These are phyloP conservation scores for Hydropotes inermis DNA, from an alignment of 2,113 vertebrate genomes.

Conservation along the genomic window DNA sequence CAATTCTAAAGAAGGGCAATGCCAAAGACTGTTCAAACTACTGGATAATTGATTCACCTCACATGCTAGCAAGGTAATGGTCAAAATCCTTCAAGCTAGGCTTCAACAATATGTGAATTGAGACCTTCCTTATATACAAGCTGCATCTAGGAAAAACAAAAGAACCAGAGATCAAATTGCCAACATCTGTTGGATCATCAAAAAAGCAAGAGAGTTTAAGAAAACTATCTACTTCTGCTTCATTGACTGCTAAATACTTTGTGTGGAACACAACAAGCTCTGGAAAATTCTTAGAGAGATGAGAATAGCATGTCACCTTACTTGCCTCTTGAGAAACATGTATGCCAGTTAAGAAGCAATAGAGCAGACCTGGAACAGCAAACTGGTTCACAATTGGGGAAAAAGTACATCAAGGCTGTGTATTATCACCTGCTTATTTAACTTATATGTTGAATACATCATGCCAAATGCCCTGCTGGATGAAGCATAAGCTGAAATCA, in stretches of 20 bases:
- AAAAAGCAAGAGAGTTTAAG: neutral
- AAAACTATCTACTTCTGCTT: neutral
- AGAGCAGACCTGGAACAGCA: neutral
- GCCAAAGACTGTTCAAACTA: neutral
- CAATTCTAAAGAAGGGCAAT: neutral
- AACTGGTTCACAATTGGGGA: neutral
- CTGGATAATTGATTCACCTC: neutral
- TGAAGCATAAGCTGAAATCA: neutral
- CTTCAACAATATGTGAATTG: neutral
- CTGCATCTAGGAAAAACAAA: neutral
- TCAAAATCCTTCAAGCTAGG: neutral
- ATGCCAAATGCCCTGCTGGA: neutral
- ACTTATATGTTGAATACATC: neutral
- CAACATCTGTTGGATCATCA: neutral
- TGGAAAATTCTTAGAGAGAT: neutral
- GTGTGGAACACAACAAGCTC: neutral
- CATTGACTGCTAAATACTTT: neutral
- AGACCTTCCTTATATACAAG: neutral
- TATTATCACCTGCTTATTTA: neutral
- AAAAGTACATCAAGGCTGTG: neutral
- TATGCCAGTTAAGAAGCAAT: neutral
- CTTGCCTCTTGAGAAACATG: neutral
- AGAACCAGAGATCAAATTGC: neutral
- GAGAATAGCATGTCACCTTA: neutral
- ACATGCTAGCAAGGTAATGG: neutral